These are phyloP conservation scores for Podiceps cristatus DNA, from an alignment of 2,113 vertebrate genomes.

Conservation along the genomic window DNA sequence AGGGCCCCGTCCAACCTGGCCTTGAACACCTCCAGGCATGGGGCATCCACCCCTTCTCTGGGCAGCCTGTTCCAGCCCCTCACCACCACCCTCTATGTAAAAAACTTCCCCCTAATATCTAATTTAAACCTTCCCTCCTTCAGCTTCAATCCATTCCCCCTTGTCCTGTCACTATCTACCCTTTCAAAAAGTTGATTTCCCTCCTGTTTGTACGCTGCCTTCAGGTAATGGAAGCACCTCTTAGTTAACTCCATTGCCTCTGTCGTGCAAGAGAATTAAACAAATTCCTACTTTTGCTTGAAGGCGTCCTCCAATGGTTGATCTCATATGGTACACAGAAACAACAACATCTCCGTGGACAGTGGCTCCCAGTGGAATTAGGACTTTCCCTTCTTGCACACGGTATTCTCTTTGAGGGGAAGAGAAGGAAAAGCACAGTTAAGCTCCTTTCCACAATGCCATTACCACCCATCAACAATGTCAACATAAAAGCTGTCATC, in stretches of 20 bases:
- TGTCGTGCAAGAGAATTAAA: neutral
- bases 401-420: slow-evolving; percentile 87
- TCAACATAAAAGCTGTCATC: neutral
- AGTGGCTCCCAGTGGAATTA: slow-evolving; percentile 90
- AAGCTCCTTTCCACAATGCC: neutral
- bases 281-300: slow-evolving; percentile 90
- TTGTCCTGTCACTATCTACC: too few relatives aligned
- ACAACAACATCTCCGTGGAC: slow-evolving; percentile 94
- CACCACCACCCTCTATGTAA: too few relatives aligned
- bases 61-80: too few relatives aligned
- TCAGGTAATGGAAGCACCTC: too few relatives aligned
- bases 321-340: slow-evolving; percentile 94
- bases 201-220: too few relatives aligned
- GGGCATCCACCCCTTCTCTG: too few relatives aligned
- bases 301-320: slow-evolving; percentile 93
- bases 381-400: slow-evolving; percentile 93
- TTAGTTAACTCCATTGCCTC: neutral
- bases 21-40: too few relatives aligned
- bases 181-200: too few relatives aligned
- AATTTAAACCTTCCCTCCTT: too few relatives aligned
- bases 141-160: too few relatives aligned
- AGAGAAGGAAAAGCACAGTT: slow-evolving; percentile 1
- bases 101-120: too few relatives aligned
- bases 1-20: too few relatives aligned
- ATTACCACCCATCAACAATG: neutral